A percentile compares a stretch with the other conserved stretches of the same genome.
Conservation (phyloP, 2,113 vertebrate genomes). For the Ptychochromis oligacanthus region DNA sequence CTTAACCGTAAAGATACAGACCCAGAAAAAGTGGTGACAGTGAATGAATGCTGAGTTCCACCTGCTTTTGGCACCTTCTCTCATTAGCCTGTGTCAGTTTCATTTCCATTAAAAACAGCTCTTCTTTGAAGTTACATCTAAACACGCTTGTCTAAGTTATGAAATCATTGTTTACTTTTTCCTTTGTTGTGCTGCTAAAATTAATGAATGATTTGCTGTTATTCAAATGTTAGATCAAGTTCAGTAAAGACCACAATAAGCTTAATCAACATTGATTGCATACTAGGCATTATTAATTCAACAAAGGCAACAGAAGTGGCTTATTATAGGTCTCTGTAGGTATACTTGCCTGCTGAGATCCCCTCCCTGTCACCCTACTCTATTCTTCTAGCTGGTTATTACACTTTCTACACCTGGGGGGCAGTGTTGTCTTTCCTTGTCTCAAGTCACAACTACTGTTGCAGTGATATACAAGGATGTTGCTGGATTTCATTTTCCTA, state of each 20-base stretch:
- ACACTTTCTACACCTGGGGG: conserved; percentile 67
- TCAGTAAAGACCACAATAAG: neutral
- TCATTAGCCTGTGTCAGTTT: neutral
- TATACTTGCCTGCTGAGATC: conserved; percentile 23
- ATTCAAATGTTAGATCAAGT: neutral
- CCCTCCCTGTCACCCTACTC: neutral
- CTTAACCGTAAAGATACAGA: neutral
- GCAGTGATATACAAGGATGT: conserved; percentile 21
- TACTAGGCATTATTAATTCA: neutral
- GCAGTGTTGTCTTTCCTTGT: conserved; percentile 79
- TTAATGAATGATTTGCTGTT: neutral
- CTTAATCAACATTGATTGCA: conserved; percentile 35
- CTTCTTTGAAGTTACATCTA: neutral
- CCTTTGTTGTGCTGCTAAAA: neutral
- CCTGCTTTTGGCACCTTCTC: neutral
- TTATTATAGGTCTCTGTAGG: conserved; percentile 10
- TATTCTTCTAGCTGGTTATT: neutral
- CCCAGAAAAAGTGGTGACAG: neutral
- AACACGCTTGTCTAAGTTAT: neutral
- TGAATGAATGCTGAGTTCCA: neutral
- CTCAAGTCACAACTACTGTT: neutral
- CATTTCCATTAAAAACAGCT: neutral
- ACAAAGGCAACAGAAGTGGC: neutral
- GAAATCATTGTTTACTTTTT: neutral
- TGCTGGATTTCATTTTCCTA: conserved; percentile 37